A percentile compares a stretch with the other conserved stretches of the same genome.
phyloP scores from a whole-genome alignment of 1,140 invertebrate species.

The Apis mellifera region DNA sequence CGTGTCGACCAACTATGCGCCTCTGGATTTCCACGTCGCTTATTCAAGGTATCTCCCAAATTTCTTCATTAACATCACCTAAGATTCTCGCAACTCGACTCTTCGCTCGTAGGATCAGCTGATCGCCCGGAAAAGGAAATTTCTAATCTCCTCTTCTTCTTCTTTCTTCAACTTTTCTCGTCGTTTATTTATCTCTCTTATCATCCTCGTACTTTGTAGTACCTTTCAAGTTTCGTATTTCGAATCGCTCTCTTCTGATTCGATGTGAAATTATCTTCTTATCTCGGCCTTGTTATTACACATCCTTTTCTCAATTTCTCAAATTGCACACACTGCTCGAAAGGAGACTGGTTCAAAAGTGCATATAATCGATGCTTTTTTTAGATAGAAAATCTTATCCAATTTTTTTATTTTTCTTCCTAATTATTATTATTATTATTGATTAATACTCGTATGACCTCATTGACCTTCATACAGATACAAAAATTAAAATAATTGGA shows the following conservation, averaged over 20 bases:
- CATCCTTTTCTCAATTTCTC: background rate
- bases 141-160: no score
- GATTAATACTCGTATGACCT: no score
- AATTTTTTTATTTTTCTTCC: background rate
- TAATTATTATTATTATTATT: no score
- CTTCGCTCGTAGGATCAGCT: background rate
- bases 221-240: background rate
- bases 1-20: slow-evolving; percentile 5
- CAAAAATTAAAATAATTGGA: no score
- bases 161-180: background rate
- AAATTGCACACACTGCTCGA: background rate
- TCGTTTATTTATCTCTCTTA: no score
- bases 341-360: no score
- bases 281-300: slow-evolving; percentile 1
- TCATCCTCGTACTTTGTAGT: background rate
- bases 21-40: slow-evolving; percentile 3
- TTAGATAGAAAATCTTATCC: no score
- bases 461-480: no score
- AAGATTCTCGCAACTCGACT: no score
- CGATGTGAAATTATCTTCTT: slow-evolving; percentile 4
- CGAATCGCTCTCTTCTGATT: background rate
- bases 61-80: slow-evolving; percentile 16
- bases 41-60: slow-evolving; percentile 12
- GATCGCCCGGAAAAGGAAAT: no score
- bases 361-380: no score